A percentile compares a stretch with the other conserved stretches of the same genome.
Conservation (phyloP, 2,888 invertebrate species). For the Leptinotarsa rubiginosa region DNA sequence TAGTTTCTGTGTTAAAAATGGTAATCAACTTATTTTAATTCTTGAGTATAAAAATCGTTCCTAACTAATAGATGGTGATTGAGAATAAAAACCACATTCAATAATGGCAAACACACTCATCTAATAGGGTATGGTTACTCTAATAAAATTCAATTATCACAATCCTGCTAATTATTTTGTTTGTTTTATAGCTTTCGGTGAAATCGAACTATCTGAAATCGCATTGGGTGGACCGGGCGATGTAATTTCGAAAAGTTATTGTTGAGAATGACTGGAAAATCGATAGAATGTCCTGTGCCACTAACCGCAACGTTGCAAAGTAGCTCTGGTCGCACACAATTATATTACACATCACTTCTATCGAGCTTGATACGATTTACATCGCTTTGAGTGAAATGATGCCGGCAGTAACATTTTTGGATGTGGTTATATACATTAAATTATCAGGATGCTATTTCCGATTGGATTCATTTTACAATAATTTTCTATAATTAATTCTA, state of each 20-base stretch:
- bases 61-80: too few relatives aligned
- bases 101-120: too few relatives aligned
- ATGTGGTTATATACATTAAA: not conserved
- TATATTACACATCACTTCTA: slow-evolving; percentile 8
- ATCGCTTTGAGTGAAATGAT: slow-evolving; percentile 2
- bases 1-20: too few relatives aligned
- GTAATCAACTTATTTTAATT: too few relatives aligned
- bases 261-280: not conserved
- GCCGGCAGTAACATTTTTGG: not conserved
- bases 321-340: not conserved
- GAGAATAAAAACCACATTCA: too few relatives aligned
- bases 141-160: too few relatives aligned
- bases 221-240: not conserved
- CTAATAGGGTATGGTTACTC: too few relatives aligned
- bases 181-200: not conserved
- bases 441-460: not conserved
- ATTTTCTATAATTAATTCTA: not conserved
- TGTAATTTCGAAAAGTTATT: slow-evolving; percentile 4
- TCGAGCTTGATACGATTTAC: slow-evolving; percentile 2
- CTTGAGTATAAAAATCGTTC: too few relatives aligned
- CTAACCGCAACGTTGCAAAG: slow-evolving; percentile 17
- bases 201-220: not conserved
- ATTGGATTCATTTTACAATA: not conserved
- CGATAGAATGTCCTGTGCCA: slow-evolving; percentile 10
- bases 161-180: too few relatives aligned